Base-by-base conservation (phyloP, 2,888 invertebrate species). In the Tenthredo notha region DNA sequence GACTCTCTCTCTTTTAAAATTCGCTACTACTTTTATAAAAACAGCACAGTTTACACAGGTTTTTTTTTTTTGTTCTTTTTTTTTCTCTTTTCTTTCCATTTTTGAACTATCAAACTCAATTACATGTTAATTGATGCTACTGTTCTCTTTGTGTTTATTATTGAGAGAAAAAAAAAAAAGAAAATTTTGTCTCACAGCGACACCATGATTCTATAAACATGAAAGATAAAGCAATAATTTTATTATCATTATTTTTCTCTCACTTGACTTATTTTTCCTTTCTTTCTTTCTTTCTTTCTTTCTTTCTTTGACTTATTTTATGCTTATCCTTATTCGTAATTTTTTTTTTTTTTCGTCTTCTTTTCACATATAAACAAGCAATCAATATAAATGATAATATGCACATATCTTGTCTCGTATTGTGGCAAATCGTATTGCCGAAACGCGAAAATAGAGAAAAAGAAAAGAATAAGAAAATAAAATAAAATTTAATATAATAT, bases 261-360 rank as follows among this genome's bases (percentile, higher is more conserved):
- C 37, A 7, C 7, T 37, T 37, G 37, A 7, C 37, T 37, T 37
- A 37, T 37, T 37, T 37, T 37, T 37, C 4, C 33, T 74, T 84
- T n/a, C n/a, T n/a, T 43, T 85, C 85, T 86, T 78, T 85, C 72
- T 86, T 74, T 86, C 85, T 85, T 87, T 85, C 33, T 78, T 85
- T 54, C 58, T 72, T 84, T 86, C 58, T 86, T 86, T 75, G 65
- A 9, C 18, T 83, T 70, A 47, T 86, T 77, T 82, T 86, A 78
- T 70, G n/a, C 70, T 65, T 21, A 84, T 83, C 83, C 70, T 33
- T 77, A 9, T 77, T 50, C 50, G n/a, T n/a, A 37, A n/a, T n/a
- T 33, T 33, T 33, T 33, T 33, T 33, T 0, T 33, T 33, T 33
- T 33, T 33, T 33, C 4, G 4, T 77, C 33, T 29, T 33, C n/a